Conservation (phyloP, 2,113 vertebrate species). For the Periophthalmodon schlosseri region DNA sequence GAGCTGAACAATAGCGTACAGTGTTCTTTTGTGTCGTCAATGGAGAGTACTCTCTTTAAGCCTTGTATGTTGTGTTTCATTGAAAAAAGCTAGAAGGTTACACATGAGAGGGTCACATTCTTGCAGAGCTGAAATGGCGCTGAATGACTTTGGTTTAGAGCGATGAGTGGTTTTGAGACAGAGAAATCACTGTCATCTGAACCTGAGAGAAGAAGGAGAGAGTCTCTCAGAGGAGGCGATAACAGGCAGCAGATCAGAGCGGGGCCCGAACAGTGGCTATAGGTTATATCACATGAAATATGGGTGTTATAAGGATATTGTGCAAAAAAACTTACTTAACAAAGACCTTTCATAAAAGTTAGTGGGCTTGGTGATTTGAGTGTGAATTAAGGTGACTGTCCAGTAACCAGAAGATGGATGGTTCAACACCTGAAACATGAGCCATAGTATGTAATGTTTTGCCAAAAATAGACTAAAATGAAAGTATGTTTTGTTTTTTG, state of each 20-base stretch:
- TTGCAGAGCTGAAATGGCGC: not conserved
- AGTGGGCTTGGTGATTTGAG: too few species aligned
- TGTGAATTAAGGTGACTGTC: not conserved
- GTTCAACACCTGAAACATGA: too few species aligned
- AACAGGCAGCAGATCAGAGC: slow-evolving; percentile 4
- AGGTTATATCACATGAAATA: not conserved
- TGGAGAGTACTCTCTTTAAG: not conserved
- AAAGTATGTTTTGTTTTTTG: too few species aligned
- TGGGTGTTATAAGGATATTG: not conserved
- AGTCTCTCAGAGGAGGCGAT: not conserved
- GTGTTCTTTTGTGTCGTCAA: not conserved
- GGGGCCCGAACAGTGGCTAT: not conserved
- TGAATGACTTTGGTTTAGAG: slow-evolving; percentile 3
- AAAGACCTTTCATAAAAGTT: too few species aligned
- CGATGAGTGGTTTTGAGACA: not conserved
- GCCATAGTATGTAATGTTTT: too few species aligned
- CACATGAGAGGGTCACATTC: slow-evolving; percentile 9
- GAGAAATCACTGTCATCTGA: not conserved
- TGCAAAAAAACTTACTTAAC: not conserved
- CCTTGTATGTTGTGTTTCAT: not conserved
- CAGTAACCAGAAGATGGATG: not conserved
- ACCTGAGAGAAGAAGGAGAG: not conserved
- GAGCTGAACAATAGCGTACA: not conserved
- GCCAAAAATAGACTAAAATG: too few species aligned
- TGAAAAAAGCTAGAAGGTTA: slow-evolving; percentile 1